Percentiles rank a stretch among this genome's conserved stretches.
These are phyloP conservation scores for Echinometra lucunter DNA, from an alignment of 53 echinoderm and acorn worm genomes.

Conservation along the genomic window DNA sequence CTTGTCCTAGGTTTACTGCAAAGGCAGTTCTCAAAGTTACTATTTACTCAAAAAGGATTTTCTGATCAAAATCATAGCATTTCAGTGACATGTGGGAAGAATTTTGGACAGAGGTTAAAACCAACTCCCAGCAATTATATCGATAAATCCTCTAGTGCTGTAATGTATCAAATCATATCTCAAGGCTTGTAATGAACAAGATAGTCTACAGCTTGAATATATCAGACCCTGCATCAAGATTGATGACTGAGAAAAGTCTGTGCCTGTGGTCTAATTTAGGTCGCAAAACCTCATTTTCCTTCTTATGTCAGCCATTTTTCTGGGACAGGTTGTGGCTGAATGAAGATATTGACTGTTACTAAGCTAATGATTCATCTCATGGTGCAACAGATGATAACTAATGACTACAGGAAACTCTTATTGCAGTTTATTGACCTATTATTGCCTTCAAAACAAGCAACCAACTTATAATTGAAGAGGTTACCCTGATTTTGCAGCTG, in stretches of 20 bases:
- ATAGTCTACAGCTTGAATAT: not conserved
- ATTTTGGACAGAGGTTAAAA: too few species aligned
- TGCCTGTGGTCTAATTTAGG: not conserved
- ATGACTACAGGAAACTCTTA: not conserved
- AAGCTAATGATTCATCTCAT: not conserved
- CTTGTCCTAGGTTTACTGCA: too few species aligned
- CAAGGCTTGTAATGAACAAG: too few species aligned
- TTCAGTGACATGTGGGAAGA: too few species aligned
- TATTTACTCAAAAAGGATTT: too few species aligned
- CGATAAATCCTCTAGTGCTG: too few species aligned
- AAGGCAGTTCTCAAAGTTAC: too few species aligned
- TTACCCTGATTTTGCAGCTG: not conserved
- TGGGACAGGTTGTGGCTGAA: not conserved
- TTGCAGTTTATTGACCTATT: conserved; percentile 19
- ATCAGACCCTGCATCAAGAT: not conserved
- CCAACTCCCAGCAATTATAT: too few species aligned
- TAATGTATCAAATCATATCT: too few species aligned
- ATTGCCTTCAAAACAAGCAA: not conserved
- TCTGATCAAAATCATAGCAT: too few species aligned
- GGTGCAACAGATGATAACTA: not conserved
- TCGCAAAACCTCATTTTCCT: not conserved
- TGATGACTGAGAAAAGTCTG: not conserved
- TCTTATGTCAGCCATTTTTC: not conserved
- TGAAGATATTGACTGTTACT: not conserved
- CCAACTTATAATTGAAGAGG: not conserved